Evolutionary conservation across 2,888 invertebrate species (phyloP).

Genomic region (Apodemia hepburni): DNA sequence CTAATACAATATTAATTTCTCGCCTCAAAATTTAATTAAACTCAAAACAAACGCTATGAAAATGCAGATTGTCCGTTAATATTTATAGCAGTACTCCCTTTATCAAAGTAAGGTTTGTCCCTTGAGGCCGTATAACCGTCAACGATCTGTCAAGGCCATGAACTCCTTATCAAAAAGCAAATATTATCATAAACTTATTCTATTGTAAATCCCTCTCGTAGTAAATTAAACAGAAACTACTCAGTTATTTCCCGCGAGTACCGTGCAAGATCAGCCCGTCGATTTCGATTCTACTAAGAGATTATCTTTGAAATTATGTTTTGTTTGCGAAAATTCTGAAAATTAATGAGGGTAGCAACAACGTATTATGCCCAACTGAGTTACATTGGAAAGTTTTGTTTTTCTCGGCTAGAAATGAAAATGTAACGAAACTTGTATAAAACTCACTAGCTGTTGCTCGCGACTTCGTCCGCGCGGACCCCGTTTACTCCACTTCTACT

Average conservation of each 20-base stretch:
- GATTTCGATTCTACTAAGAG: slow-evolving; percentile 11
- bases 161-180: slow-evolving; percentile 5
- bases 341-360: slow-evolving; percentile 11
- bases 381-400: not conserved
- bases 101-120: slow-evolving; percentile 16
- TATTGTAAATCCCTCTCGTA: slow-evolving; percentile 35
- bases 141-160: slow-evolving; percentile 10
- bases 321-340: slow-evolving; percentile 11
- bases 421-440: too few species aligned
- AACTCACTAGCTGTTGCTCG: too few species aligned
- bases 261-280: not conserved
- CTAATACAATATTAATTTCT: slow-evolving; percentile 8
- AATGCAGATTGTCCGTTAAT: slow-evolving; percentile 15
- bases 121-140: slow-evolving; percentile 1
- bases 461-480: too few species aligned
- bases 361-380: not conserved
- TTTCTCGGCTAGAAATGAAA: not conserved
- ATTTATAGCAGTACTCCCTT: slow-evolving; percentile 12
- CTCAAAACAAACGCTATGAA: slow-evolving; percentile 14
- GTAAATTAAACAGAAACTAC: slow-evolving; percentile 61
- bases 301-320: slow-evolving; percentile 9
- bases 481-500: too few species aligned
- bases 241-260: slow-evolving; percentile 55
- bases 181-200: slow-evolving; percentile 36
- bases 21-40: slow-evolving; percentile 15